A percentile compares a stretch with the other conserved stretches of the same genome.
phyloP scores from a whole-genome alignment of 2,113 vertebrate species.

The Anoplopoma fimbria region DNA sequence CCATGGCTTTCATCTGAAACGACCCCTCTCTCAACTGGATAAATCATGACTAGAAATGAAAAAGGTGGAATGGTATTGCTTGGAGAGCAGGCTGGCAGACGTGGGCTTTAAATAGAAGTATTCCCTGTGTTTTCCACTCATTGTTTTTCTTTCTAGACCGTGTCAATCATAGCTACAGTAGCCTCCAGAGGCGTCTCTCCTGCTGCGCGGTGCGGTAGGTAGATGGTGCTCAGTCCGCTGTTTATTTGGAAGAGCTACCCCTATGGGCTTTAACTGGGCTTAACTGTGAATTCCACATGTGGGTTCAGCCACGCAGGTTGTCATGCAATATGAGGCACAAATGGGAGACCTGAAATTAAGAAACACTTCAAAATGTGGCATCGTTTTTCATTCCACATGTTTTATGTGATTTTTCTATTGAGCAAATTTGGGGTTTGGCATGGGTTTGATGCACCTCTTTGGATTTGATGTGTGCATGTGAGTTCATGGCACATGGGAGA shows the following conservation, averaged over 20 bases:
- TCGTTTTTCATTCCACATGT: background rate
- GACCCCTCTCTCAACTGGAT: constrained; percentile 46
- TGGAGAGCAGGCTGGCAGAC: constrained; percentile 44
- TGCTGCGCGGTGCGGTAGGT: constrained; percentile 62
- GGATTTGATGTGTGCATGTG: background rate
- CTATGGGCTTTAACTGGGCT: constrained; percentile 13
- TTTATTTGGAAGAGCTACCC: constrained; percentile 58
- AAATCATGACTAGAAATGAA: constrained; percentile 52
- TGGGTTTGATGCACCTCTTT: background rate
- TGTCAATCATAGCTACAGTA: constrained; percentile 58
- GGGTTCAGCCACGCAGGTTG: constrained; percentile 38
- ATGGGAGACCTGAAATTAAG: constrained; percentile 4
- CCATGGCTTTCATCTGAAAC: constrained; percentile 26
- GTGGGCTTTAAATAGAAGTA: constrained; percentile 61
- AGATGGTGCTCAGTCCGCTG: constrained; percentile 2
- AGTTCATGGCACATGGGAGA: background rate
- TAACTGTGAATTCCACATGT: constrained; percentile 52
- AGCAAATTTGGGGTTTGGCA: background rate
- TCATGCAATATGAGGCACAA: constrained; percentile 30
- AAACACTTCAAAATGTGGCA: constrained; percentile 7
- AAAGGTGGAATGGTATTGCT: constrained; percentile 2
- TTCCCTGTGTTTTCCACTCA: constrained; percentile 45
- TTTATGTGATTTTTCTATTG: background rate
- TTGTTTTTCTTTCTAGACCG: constrained; percentile 52
- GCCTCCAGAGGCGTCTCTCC: constrained; percentile 48